Percentiles rank a stretch among this genome's conserved stretches.
phyloP scores from a whole-genome alignment of 2,888 invertebrate species.

The Megastigmus dorsalis region DNA sequence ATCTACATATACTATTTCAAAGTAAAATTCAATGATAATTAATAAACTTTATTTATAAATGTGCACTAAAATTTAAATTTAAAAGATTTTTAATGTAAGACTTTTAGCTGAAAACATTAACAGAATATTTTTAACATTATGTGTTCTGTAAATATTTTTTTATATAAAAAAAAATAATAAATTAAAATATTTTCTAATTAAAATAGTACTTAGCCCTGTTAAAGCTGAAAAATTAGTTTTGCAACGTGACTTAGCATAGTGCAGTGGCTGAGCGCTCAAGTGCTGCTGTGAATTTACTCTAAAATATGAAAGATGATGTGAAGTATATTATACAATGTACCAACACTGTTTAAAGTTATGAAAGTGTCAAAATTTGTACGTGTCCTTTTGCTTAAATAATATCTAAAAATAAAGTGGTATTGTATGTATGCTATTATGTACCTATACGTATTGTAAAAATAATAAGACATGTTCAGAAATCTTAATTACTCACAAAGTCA shows the following conservation, averaged over 20 bases:
- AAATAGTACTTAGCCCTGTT: constrained; percentile 16
- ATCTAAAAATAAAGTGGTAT: constrained; percentile 23
- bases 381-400: not conserved
- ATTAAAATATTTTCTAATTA: not conserved
- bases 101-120: too few species aligned
- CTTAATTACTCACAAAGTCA: too few species aligned
- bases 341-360: not conserved
- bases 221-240: not conserved
- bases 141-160: not conserved
- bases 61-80: too few species aligned
- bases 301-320: not conserved
- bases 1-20: too few species aligned
- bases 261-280: constrained; percentile 50
- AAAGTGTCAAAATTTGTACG: not conserved
- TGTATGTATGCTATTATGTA: not conserved
- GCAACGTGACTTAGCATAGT: not conserved
- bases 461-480: too few species aligned
- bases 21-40: too few species aligned
- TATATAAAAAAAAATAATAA: not conserved
- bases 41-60: too few species aligned
- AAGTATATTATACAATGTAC: constrained; percentile 11
- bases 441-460: too few species aligned
- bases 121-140: too few species aligned
- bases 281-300: constrained; percentile 40
- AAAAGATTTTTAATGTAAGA: too few species aligned